Conservation (phyloP, 2,113 vertebrate genomes). For the Craseonycteris thonglongyai region DNA sequence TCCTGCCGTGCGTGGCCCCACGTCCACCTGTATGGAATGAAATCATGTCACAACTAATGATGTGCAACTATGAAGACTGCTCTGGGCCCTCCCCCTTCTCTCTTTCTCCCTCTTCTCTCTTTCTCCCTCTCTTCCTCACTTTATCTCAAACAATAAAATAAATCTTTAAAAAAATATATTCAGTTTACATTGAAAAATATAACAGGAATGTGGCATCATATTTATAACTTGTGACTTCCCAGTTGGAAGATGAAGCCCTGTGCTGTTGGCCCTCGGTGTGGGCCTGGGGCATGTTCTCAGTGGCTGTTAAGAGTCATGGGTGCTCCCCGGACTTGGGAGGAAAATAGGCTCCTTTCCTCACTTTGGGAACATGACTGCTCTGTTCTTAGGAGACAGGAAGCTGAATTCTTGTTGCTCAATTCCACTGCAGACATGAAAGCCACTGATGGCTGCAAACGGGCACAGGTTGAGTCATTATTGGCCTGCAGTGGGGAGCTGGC, state of each 20-base stretch:
- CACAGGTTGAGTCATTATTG: background rate
- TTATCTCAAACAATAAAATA: too few relatives aligned
- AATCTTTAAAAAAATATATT: too few relatives aligned
- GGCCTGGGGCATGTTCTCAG: background rate
- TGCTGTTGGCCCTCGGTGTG: background rate
- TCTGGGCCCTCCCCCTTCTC: too few relatives aligned
- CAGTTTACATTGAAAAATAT: background rate
- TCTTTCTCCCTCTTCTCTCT: too few relatives aligned
- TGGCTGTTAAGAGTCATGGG: background rate
- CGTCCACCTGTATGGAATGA: too few relatives aligned
- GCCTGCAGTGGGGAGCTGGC: background rate
- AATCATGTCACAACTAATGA: too few relatives aligned
- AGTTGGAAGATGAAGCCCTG: background rate
- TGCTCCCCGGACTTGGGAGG: background rate
- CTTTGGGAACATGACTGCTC: background rate
- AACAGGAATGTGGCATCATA: rapidly evolving
- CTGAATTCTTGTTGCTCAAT: background rate
- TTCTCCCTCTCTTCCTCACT: too few relatives aligned
- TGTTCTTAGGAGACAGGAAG: background rate
- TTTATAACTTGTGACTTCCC: background rate
- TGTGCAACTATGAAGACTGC: too few relatives aligned
- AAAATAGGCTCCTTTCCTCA: background rate
- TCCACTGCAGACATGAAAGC: background rate
- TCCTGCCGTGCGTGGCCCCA: too few relatives aligned
- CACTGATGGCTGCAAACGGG: background rate